Conservation (phyloP, 2,113 vertebrate genomes). For the Pygoscelis antarcticus region DNA sequence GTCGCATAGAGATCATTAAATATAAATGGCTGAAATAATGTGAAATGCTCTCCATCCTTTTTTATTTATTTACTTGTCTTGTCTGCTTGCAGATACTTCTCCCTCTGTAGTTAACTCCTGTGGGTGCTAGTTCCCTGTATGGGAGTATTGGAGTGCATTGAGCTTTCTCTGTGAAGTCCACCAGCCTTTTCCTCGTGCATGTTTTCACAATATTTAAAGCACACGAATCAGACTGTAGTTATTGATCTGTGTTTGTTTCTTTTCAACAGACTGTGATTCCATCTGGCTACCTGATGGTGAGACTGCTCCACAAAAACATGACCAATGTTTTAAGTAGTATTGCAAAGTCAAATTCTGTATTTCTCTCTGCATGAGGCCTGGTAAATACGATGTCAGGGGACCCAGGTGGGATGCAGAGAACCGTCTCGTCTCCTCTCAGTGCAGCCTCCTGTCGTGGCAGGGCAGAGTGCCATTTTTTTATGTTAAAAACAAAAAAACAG, state of each 20-base stretch:
- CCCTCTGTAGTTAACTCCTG: constrained; percentile 27
- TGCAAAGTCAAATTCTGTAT: too few species aligned
- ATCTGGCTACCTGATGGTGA: constrained; percentile 63
- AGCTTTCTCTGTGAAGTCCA: constrained; percentile 22
- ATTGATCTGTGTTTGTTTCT: constrained; percentile 48
- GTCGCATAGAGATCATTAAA: constrained; percentile 35
- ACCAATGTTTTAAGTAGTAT: not conserved
- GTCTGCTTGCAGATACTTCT: constrained; percentile 21
- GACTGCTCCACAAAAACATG: constrained; percentile 16
- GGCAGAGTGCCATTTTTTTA: not conserved
- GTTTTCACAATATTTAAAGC: constrained; percentile 51
- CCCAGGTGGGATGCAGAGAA: not conserved
- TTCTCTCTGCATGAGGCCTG: not conserved
- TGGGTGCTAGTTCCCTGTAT: not conserved
- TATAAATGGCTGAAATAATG: constrained; percentile 36
- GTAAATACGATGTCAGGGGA: not conserved
- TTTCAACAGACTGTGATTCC: constrained; percentile 49
- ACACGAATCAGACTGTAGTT: constrained; percentile 21
- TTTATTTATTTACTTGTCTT: constrained; percentile 51
- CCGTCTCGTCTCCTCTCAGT: not conserved
- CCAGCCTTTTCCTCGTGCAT: constrained; percentile 2
- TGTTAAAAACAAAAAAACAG: not conserved
- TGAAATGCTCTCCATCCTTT: constrained; percentile 6
- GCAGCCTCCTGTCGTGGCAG: not conserved
- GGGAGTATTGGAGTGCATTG: constrained; percentile 7